Percentiles rank a stretch among this genome's conserved stretches.
These are phyloP conservation scores for Zonitis immaculata DNA, from an alignment of 2,888 invertebrate genomes.

Conservation along the genomic window DNA sequence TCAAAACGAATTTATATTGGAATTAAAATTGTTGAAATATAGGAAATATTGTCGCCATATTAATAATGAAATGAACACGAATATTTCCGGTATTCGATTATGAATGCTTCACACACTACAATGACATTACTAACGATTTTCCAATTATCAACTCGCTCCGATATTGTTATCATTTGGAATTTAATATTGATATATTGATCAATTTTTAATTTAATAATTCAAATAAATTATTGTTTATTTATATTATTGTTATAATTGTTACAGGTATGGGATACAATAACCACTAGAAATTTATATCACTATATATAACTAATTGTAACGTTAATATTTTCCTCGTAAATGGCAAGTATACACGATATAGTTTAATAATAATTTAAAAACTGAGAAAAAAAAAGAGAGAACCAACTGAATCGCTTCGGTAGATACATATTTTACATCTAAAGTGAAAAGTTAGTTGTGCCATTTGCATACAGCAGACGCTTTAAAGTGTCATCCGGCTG, in stretches of 20 bases:
- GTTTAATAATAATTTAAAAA: conserved; percentile 11
- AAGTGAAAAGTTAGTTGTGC: conserved; percentile 20
- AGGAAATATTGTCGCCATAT: conserved; percentile 7
- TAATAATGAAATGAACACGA: conserved; percentile 18
- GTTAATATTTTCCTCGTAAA: too few species aligned
- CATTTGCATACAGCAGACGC: conserved; percentile 21
- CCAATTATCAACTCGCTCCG: conserved; percentile 13
- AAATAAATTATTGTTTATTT: too few species aligned
- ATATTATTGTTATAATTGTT: conserved; percentile 7
- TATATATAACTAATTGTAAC: too few species aligned
- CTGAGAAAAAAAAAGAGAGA: background rate
- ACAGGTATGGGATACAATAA: too few species aligned
- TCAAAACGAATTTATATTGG: too few species aligned
- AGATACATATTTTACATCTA: conserved; percentile 20
- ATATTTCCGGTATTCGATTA: conserved; percentile 17
- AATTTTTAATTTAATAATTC: background rate
- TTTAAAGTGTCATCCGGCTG: conserved; percentile 16
- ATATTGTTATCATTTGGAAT: conserved; percentile 14
- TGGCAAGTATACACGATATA: too few species aligned
- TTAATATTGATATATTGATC: background rate
- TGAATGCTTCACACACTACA: conserved; percentile 7
- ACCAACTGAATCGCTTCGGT: conserved; percentile 8
- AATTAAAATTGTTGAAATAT: conserved; percentile 8
- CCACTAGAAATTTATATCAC: too few species aligned
- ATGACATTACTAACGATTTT: conserved; percentile 6